Base-by-base conservation (phyloP, 2,113 vertebrate species). In the Monopterus albus region DNA sequence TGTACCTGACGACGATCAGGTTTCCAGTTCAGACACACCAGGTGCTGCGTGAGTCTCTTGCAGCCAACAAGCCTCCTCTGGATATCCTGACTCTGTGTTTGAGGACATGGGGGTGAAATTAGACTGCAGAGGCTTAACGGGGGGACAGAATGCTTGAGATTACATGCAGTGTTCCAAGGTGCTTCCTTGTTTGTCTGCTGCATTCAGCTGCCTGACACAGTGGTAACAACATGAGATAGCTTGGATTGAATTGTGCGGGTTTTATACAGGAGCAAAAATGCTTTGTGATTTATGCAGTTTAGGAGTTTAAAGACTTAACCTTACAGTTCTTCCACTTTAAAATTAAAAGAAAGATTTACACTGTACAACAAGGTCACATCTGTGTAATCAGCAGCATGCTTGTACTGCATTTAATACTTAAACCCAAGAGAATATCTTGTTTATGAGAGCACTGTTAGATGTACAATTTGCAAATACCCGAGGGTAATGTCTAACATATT, bases 1-100 rank as follows among this genome's bases (percentile, higher is more conserved):
- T 77, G 84, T 90, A 90, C 88, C 87, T 91, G 88, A 65, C 39
- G 33, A 68, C 2, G 79, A 90, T 91, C 91, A 55, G 68, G 84
- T 92, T 91, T 91, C 89, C 73, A 69, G 63, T 57, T 57, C 59
- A 38, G 61, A 65, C 68, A 39, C 78, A 74, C 79, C 82, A 84
- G 87, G 83, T 86, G 72, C 81, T 61, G 50, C 15, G 23, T 4
- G 6, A 28, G 20, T n/a, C 21, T 42, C 55, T 47, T 52, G 8
- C 33, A 53, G 53, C 51, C 38, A 28, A 21, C 51, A 3, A 12
- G 38, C 36, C 61, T 66, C 45, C 11, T 36, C 68, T 78, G 56
- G 43, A 60, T 40, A 47, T 51, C 36, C 61, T 23, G 28, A 38
- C 60, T 18, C 36, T 14, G 11, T 12, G 35, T 23, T n/a, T 10